Conservation (phyloP, 92 coral and sea anemone genomes). For the Scolanthus callimorphus region DNA sequence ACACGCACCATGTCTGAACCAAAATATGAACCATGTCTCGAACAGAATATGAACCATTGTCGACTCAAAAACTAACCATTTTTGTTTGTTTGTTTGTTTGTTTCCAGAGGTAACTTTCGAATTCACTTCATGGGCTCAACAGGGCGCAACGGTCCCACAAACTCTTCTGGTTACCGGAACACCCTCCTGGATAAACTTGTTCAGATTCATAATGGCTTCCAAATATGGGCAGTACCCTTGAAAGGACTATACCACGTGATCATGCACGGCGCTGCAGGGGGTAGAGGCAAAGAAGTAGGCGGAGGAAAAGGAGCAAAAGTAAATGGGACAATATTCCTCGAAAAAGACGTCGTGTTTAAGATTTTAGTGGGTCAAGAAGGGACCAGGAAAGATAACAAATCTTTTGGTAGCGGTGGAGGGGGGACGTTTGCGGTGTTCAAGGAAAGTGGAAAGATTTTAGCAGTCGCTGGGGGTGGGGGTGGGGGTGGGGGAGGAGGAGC, state of each 20-base stretch:
- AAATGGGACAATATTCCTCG: conserved; percentile 21
- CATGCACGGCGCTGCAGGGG: conserved; percentile 62
- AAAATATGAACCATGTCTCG: too few relatives aligned
- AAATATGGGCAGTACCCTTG: conserved; percentile 58
- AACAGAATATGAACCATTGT: too few relatives aligned
- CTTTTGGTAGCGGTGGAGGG: conserved; percentile 60
- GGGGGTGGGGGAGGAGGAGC: conserved; percentile 11
- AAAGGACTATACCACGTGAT: conserved; percentile 32
- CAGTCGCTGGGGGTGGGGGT: conserved; percentile 75
- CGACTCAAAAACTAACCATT: too few relatives aligned
- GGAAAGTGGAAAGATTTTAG: conserved; percentile 10
- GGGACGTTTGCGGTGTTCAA: conserved; percentile 36
- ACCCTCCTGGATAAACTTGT: conserved; percentile 32
- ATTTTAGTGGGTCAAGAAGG: conserved; percentile 57
- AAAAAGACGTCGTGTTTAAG: conserved; percentile 23
- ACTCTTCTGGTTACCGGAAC: conserved; percentile 27
- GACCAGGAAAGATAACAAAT: rapidly evolving
- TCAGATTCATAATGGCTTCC: conserved; percentile 35
- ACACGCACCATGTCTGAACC: too few relatives aligned
- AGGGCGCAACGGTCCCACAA: conserved; percentile 40
- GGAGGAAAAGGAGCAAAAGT: conserved; percentile 47
- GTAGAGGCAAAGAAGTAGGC: background rate
- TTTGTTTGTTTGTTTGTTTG: background rate
- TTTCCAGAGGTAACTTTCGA: conserved; percentile 12
- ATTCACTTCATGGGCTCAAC: conserved; percentile 41